Evolutionary conservation across 2,888 invertebrate genomes (phyloP), one percentile per base, ranked within the genome.

Genomic region (Mythimna ferrago): DNA sequence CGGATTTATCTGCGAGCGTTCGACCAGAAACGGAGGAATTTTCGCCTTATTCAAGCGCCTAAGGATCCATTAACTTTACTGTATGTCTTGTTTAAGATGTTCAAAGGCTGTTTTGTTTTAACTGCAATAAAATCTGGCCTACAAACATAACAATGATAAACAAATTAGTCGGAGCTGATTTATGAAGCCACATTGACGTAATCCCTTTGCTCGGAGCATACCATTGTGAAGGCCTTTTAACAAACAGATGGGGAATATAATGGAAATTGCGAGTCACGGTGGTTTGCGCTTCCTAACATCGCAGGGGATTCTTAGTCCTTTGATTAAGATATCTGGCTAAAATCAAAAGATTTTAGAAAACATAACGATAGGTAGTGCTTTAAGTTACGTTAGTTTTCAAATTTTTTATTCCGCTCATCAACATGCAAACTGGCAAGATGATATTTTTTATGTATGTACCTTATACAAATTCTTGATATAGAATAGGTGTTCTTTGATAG

Each of bases 191-290:
- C 85, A 85, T 86, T 89, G 88, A 85, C 78, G 87, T 86, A 83
- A 86, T 85, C 85, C 82, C 80, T 83, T 87, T 84, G 80, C 80
- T 73, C 71, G 26, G 79, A 85, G 80, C 84, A 65, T 53, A 74
- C 83, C 63, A 85, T 89, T 90, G 86, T 90, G 76, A 81, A 88
- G 85, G 82, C 87, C 86, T 90, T 91, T 91, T 88, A 90, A 86
- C 86, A 86, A 89, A 87, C 88, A 90, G 87, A 87, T 85, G 86
- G 82, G 77, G 73, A 77, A 68, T 58, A 86, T 86, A 90, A 90
- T 87, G 85, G 87, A 86, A 89, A 86, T 71, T 77, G 85, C 89
- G 81, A 89, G 87, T 91, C 89, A 91, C 74, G 80, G 67, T 74
- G 85, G 80, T 80, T 85, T 69, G 73, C 77, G 83, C 79, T 87